phyloP scores from a whole-genome alignment of 2,797 vertebrate genomes.

The Enteromius unitaeniatus region DNA sequence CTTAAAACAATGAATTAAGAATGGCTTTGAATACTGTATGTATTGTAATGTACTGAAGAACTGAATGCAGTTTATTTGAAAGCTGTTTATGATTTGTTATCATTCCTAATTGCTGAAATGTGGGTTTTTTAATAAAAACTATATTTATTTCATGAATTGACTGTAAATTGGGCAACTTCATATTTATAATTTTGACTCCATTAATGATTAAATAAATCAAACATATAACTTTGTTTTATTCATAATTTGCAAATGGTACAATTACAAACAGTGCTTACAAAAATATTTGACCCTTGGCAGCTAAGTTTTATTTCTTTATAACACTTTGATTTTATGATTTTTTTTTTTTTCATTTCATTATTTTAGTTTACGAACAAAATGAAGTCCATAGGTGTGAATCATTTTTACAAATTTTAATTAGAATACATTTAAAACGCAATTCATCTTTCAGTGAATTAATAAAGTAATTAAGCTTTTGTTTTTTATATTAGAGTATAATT shows the following conservation, averaged over 20 bases:
- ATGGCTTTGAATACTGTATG: slow-evolving; percentile 99
- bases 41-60: slow-evolving; percentile 99
- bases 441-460: background rate
- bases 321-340: background rate
- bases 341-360: background rate
- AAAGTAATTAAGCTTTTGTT: background rate
- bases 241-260: slow-evolving; percentile 9
- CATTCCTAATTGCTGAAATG: slow-evolving; percentile 99
- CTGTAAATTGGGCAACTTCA: slow-evolving; percentile 41
- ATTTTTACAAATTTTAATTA: slow-evolving; percentile 2
- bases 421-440: background rate
- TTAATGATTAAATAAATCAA: slow-evolving; percentile 4
- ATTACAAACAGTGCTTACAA: background rate
- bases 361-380: background rate
- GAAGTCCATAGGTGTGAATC: background rate
- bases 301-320: background rate
- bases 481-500: background rate
- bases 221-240: slow-evolving; percentile 9
- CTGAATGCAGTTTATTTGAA: slow-evolving; percentile 99
- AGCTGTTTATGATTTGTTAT: slow-evolving; percentile 92
- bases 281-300: background rate
- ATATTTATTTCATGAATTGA: slow-evolving; percentile 99
- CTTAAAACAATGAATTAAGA: slow-evolving; percentile 80
- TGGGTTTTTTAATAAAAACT: slow-evolving; percentile 99
- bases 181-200: background rate